Percentiles rank a stretch among this genome's conserved stretches.
phyloP scores from a whole-genome alignment of 2,113 vertebrate species.

The Terrapene triunguis region DNA sequence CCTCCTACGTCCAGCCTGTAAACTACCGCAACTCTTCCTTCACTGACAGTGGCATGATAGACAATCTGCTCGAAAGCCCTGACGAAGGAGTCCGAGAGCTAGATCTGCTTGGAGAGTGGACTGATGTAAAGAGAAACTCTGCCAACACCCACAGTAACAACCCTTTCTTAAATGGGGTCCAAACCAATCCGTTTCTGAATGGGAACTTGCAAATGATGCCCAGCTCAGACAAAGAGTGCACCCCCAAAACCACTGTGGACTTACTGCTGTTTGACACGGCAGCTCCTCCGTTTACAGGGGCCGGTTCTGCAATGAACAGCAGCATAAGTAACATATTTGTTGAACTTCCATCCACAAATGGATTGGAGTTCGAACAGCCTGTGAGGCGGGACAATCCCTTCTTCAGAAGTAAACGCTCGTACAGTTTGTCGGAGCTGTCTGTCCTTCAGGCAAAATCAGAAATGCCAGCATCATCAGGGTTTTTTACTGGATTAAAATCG shows the following conservation, averaged over 20 bases:
- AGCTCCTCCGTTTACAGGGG: slow-evolving; percentile 35
- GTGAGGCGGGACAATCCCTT: slow-evolving; percentile 91
- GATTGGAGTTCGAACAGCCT: slow-evolving; percentile 67
- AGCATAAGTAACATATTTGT: slow-evolving; percentile 82
- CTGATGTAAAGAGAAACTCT: slow-evolving; percentile 74
- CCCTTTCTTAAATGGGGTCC: slow-evolving; percentile 87
- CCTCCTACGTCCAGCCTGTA: slow-evolving; percentile 92
- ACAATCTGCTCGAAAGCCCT: slow-evolving; percentile 85
- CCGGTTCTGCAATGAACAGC: slow-evolving; percentile 67
- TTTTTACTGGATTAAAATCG: slow-evolving; percentile 90
- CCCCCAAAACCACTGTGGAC: slow-evolving; percentile 76
- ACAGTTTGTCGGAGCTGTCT: slow-evolving; percentile 95
- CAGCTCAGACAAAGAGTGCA: slow-evolving; percentile 76
- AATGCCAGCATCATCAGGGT: slow-evolving; percentile 64
- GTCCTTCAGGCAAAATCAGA: slow-evolving; percentile 89
- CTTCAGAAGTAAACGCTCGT: slow-evolving; percentile 95
- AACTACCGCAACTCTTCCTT: slow-evolving; percentile 88
- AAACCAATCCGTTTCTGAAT: slow-evolving; percentile 93
- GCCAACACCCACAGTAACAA: slow-evolving; percentile 83
- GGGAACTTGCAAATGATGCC: slow-evolving; percentile 68
- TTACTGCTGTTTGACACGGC: slow-evolving; percentile 86
- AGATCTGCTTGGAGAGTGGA: slow-evolving; percentile 87
- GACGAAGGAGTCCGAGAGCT: slow-evolving; percentile 89
- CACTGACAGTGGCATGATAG: slow-evolving; percentile 94
- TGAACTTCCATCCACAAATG: slow-evolving; percentile 68